Evolutionary conservation across 1,140 invertebrate species (phyloP), one percentile per base, ranked within the genome.

Genomic region (Agraylea sexmaculata): DNA sequence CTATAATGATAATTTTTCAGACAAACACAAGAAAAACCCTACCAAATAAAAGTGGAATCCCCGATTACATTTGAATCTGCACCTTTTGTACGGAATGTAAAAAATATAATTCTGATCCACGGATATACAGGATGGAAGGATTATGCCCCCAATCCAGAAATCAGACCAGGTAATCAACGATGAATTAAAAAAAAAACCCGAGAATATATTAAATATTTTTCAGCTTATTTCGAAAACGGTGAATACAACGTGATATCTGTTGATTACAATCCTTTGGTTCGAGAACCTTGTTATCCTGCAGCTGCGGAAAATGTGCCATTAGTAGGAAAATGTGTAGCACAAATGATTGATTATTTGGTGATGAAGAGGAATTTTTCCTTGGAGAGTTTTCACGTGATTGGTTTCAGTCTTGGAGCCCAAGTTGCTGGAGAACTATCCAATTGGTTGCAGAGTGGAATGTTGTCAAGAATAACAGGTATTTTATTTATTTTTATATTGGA

Each of bases 361-460:
- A 58, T 60, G 2, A 59, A 60, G 0, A 58, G 65, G 23, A 67
- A 69, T 1, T 67, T 82, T 2, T 37, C 60, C 0, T 53, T 82
- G 16, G 51, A 66, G n/a, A 64, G 60, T 33, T 68, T 88, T 42
- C 90, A 95, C 54, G 58, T 93, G 2, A 84, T 95, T 47, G 91
- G 90, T 0, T 93, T 92, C 58, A 92, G 87, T 54, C 69, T 95
- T 7, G 91, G 91, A 0, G 87, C 80, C 0, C 88, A 95, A 47
- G 72, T 81, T 2, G 83, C 87, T 0, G 89, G 88, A 1, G 83
- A 80, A 45, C 77, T 83, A 15, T 80, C 83, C 1, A 80, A 82
- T 49, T 68, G 54, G 54, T 55, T 58, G 39, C 63, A 50, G 49
- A 63, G 41, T 19, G 66, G 52, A 45, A 66, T 56, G 37, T 51